phyloP scores from a whole-genome alignment of 2,888 invertebrate species.

The Itoplectis maculator region DNA sequence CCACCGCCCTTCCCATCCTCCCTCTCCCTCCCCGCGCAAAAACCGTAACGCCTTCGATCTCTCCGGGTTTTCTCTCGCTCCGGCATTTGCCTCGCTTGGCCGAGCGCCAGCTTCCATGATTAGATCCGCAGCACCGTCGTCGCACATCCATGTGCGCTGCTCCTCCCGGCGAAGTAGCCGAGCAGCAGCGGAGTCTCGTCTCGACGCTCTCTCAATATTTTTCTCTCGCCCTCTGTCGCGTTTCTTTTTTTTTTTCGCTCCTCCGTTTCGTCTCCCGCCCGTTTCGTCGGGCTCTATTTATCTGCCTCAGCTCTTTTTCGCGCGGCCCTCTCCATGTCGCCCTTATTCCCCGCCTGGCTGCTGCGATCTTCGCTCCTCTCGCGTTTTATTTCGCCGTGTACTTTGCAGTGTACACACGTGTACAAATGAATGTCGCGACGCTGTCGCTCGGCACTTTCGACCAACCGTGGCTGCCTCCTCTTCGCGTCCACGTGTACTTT shows the following conservation, averaged over 20 bases:
- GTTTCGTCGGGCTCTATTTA: slow-evolving; percentile 52
- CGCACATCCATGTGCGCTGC: slow-evolving; percentile 46
- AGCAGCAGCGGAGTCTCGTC: slow-evolving; percentile 49
- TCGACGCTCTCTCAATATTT: slow-evolving; percentile 67
- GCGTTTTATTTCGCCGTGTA: slow-evolving; percentile 56
- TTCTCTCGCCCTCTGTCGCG: slow-evolving; percentile 55
- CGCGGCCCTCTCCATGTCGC: slow-evolving; percentile 36
- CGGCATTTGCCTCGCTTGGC: slow-evolving; percentile 69
- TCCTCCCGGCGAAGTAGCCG: slow-evolving; percentile 38
- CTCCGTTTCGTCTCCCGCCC: slow-evolving; percentile 38
- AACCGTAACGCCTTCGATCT: slow-evolving; percentile 65
- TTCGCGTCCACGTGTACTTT: slow-evolving; percentile 65
- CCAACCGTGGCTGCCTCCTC: slow-evolving; percentile 65
- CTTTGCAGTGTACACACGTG: slow-evolving; percentile 50
- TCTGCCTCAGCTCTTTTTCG: slow-evolving; percentile 57
- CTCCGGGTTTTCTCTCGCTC: slow-evolving; percentile 47
- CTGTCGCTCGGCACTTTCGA: slow-evolving; percentile 59
- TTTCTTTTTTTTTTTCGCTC: slow-evolving; percentile 9
- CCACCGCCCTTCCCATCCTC: slow-evolving; percentile 45
- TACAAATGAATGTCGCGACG: slow-evolving; percentile 32
- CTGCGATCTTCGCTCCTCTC: slow-evolving; percentile 33
- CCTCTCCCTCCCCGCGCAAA: slow-evolving; percentile 24
- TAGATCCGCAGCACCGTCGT: slow-evolving; percentile 74
- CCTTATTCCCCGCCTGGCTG: slow-evolving; percentile 37
- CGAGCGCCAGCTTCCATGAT: slow-evolving; percentile 77